Percentiles rank a stretch among this genome's conserved stretches.
phyloP scores from a whole-genome alignment of 2,797 vertebrate species.

The Parambassis ranga region DNA sequence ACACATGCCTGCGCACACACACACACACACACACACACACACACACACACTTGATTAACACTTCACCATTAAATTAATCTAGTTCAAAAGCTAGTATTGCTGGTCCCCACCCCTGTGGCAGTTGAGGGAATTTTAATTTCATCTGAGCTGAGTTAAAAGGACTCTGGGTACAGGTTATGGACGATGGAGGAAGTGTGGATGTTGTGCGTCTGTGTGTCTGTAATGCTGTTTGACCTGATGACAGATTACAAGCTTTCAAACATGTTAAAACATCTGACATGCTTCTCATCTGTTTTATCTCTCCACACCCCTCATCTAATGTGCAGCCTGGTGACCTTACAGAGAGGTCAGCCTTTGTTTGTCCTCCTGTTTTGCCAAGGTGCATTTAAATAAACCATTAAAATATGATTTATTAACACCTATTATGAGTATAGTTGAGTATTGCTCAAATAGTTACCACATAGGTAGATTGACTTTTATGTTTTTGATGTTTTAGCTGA shows the following conservation, averaged over 20 bases:
- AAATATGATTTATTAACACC: conserved; percentile 5
- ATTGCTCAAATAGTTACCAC: background rate
- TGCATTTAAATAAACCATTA: conserved; percentile 15
- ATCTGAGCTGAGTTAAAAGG: conserved; percentile 75
- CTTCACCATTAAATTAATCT: conserved; percentile 74
- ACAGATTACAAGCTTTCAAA: conserved; percentile 75
- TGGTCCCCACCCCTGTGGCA: conserved; percentile 63
- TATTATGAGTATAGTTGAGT: background rate
- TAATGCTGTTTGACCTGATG: conserved; percentile 71
- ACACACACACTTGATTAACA: conserved; percentile 72
- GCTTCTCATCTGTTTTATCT: conserved; percentile 65
- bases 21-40: conserved; percentile 4
- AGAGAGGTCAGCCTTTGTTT: conserved; percentile 42
- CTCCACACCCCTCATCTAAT: conserved; percentile 16
- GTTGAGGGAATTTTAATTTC: conserved; percentile 74
- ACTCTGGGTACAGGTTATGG: conserved; percentile 54
- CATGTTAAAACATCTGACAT: conserved; percentile 64
- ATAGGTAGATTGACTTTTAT: background rate
- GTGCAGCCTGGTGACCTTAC: conserved; percentile 29
- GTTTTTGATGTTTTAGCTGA: too few relatives aligned
- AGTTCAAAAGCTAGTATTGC: conserved; percentile 71
- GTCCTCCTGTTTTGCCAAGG: conserved; percentile 3
- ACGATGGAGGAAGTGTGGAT: conserved; percentile 35
- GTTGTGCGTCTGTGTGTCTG: conserved; percentile 16
- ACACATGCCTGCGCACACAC: conserved; percentile 4